Evolutionary conservation across 2,113 vertebrate genomes (phyloP), one percentile per base, ranked within the genome.

Genomic region (Peromyscus californicus): DNA sequence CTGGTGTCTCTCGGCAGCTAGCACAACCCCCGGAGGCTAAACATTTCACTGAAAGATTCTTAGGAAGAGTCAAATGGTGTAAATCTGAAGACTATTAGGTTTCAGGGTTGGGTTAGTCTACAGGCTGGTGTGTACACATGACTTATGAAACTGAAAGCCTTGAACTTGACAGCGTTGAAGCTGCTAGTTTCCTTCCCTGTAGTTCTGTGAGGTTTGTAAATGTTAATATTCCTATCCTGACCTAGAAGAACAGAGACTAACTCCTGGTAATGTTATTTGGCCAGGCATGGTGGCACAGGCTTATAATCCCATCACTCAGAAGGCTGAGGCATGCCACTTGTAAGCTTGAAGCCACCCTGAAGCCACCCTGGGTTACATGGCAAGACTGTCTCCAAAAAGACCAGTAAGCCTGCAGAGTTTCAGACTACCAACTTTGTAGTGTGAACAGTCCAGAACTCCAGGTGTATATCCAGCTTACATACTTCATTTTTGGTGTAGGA

Each of bases 191-290:
- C 61, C 80, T 94, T 80, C 89, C n/a, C 65, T 76, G 2, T 65
- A 82, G 67, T 82, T 51, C 12, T 95, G 10, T 12, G 89, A 7
- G 42, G 78, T 91, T 82, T 54, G 22, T 95, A 84, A 93, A 36
- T 90, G 90, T 61, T 89, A n/a, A 5, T 76, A 70, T 63, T 89
- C 72, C 33, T 80, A 10, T 29, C 72, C 5, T 93, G 45, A 36
- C 59, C 21, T 93, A 70, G 59, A 89, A 92, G 90, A 94, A 92
- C 45, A 92, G 90, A 89, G 88, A 69, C 70, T 67, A 90, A 45
- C 26, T 85, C 15, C 69, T 95, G 54, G 70, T 93, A 95, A 57
- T 86, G 17, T 65, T 91, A 89, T 54, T 86, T 94, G 75, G 83
- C 88, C 16, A 12, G 51, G n/a, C 2, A 17, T 42, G 24, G n/a